Percentiles rank a stretch among this genome's conserved stretches.
Conservation (phyloP, 2,797 vertebrate species). For the Neostethus bicornis region DNA sequence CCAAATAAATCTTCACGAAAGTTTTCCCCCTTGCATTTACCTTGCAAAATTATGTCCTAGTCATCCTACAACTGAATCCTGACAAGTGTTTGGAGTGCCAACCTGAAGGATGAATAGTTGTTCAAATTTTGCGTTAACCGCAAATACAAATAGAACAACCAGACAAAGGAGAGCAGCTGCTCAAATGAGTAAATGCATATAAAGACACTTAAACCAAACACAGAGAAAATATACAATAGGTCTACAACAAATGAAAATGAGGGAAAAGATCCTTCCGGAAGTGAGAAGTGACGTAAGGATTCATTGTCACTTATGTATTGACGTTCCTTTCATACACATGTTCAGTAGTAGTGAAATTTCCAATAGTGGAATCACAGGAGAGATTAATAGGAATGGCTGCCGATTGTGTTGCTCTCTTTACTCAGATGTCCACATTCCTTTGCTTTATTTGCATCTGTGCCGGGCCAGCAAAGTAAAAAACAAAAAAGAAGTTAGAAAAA, state of each 20-base stretch:
- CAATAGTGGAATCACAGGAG: constrained; percentile 8
- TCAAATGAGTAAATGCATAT: constrained; percentile 20
- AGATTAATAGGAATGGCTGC: constrained; percentile 26
- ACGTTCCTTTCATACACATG: constrained; percentile 45
- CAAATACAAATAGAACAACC: constrained; percentile 12
- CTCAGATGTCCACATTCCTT: constrained; percentile 28
- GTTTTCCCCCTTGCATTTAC: constrained; percentile 44
- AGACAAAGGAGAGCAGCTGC: constrained; percentile 25
- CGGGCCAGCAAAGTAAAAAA: constrained; percentile 38
- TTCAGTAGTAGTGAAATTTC: constrained; percentile 26
- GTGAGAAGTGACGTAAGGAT: constrained; percentile 71
- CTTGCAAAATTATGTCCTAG: constrained; percentile 39
- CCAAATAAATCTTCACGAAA: too few species aligned
- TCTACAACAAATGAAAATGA: constrained; percentile 73
- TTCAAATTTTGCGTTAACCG: constrained; percentile 12
- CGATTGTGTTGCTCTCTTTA: constrained; percentile 20
- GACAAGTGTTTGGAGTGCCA: constrained; percentile 26
- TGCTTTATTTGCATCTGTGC: constrained; percentile 16
- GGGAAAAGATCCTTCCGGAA: constrained; percentile 76
- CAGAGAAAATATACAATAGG: constrained; percentile 18
- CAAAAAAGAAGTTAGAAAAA: constrained; percentile 35
- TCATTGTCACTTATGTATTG: constrained; percentile 64
- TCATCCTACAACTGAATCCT: constrained; percentile 20
- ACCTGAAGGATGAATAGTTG: constrained; percentile 19
- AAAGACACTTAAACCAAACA: constrained; percentile 28